Percentiles rank a stretch among this genome's conserved stretches.
These are phyloP conservation scores for Anser cygnoides DNA, from an alignment of 2,113 vertebrate species.

Conservation along the genomic window DNA sequence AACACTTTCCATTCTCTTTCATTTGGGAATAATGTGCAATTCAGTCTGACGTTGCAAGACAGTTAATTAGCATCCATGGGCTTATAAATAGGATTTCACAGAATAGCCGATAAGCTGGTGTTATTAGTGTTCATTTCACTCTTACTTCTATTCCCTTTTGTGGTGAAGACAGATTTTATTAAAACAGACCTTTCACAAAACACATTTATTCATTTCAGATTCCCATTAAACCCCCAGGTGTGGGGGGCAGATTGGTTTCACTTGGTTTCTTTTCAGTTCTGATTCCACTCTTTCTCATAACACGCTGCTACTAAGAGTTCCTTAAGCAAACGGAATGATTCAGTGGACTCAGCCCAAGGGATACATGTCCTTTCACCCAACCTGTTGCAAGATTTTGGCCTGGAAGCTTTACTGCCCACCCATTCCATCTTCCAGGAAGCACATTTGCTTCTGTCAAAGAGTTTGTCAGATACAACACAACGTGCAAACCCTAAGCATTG, in stretches of 20 bases:
- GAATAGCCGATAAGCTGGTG: neutral
- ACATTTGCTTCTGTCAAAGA: neutral
- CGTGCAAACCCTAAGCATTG: neutral
- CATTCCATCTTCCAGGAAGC: neutral
- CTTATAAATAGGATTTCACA: constrained; percentile 18
- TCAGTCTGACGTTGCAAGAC: neutral
- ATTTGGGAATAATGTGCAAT: neutral
- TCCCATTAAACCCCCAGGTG: constrained; percentile 1
- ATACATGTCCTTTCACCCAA: neutral
- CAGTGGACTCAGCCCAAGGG: neutral
- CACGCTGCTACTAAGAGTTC: neutral
- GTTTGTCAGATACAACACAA: neutral
- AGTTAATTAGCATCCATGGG: constrained; percentile 37
- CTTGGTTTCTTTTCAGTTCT: neutral
- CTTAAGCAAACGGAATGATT: neutral
- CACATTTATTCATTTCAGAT: neutral
- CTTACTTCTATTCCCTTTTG: neutral
- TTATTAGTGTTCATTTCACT: constrained; percentile 6
- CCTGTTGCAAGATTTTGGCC: neutral
- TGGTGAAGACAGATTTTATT: neutral
- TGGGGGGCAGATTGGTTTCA: neutral
- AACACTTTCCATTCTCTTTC: constrained; percentile 4
- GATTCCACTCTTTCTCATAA: neutral
- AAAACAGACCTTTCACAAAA: neutral
- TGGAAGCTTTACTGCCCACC: neutral